Conservation (phyloP, 23 tunicate species). For the Trididemnum nubilum region DNA sequence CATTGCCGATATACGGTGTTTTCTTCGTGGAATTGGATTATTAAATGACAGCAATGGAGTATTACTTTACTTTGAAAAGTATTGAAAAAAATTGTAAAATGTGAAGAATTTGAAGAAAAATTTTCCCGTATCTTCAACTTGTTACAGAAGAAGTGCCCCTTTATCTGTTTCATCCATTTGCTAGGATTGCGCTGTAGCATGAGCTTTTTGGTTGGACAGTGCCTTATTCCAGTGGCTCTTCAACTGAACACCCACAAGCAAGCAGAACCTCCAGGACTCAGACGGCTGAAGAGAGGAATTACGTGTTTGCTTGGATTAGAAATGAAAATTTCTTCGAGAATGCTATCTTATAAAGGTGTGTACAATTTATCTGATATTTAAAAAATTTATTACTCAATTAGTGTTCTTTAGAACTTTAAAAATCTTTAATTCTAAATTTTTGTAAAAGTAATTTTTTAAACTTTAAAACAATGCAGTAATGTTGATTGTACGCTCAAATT, state of each 20-base stretch:
- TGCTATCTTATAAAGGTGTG: too few relatives aligned
- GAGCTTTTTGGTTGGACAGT: conserved; percentile 13
- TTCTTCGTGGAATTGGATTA: conserved; percentile 5
- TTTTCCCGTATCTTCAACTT: neutral
- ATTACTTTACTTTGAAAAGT: neutral
- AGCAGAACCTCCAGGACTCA: conserved; percentile 23
- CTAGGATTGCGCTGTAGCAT: conserved; percentile 24
- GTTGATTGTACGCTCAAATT: too few relatives aligned
- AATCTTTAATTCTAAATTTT: too few relatives aligned
- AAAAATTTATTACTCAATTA: too few relatives aligned
- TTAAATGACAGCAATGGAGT: conserved; percentile 16
- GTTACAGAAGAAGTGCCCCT: neutral
- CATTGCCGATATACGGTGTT: neutral
- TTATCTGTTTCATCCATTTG: neutral
- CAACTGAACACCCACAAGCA: neutral
- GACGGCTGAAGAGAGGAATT: conserved; percentile 27
- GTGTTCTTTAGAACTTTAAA: too few relatives aligned
- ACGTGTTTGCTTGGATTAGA: too few relatives aligned
- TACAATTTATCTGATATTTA: too few relatives aligned
- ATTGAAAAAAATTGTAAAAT: neutral
- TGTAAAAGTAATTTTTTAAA: too few relatives aligned
- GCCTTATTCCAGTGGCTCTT: neutral
- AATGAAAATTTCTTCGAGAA: too few relatives aligned
- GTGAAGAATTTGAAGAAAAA: neutral
- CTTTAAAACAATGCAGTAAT: too few relatives aligned